Conservation (phyloP, 2,888 invertebrate genomes). For the Rhaphigaster nebulosa region DNA sequence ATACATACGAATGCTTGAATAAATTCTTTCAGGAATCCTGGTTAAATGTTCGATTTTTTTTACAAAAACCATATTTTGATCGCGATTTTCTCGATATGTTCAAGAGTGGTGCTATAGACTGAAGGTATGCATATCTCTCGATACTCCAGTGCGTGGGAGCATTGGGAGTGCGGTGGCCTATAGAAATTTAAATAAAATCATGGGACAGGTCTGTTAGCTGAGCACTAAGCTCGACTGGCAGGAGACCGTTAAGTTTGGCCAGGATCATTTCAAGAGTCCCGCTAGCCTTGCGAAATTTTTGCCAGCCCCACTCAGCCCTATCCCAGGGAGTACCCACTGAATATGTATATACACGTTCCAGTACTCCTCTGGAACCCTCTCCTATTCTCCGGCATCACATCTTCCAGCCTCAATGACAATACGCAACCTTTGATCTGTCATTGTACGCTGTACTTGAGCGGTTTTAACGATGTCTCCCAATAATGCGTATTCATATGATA, state of each 20-base stretch:
- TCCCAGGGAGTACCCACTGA: slow-evolving; percentile 11
- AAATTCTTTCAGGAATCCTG: neutral
- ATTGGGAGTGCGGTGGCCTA: neutral
- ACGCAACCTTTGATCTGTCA: neutral
- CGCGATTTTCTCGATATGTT: neutral
- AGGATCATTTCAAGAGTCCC: slow-evolving; percentile 42
- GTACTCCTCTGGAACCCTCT: neutral
- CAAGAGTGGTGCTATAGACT: neutral
- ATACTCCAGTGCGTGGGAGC: neutral
- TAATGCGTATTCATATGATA: too few species aligned
- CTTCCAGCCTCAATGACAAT: neutral
- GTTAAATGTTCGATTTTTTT: neutral
- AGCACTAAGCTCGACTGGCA: neutral
- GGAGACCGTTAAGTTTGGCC: slow-evolving; percentile 46
- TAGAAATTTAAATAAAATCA: slow-evolving; percentile 34
- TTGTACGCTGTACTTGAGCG: too few species aligned
- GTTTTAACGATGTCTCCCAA: too few species aligned
- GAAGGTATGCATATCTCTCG: neutral
- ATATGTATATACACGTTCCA: slow-evolving; percentile 46
- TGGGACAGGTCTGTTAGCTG: neutral
- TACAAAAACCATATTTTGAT: neutral
- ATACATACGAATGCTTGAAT: neutral
- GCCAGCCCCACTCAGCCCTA: neutral
- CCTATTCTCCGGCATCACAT: neutral
- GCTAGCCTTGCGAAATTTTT: slow-evolving; percentile 38